Evolutionary conservation across 2,113 vertebrate genomes (phyloP).

Genomic region (Urocynchramus pylzowi): DNA sequence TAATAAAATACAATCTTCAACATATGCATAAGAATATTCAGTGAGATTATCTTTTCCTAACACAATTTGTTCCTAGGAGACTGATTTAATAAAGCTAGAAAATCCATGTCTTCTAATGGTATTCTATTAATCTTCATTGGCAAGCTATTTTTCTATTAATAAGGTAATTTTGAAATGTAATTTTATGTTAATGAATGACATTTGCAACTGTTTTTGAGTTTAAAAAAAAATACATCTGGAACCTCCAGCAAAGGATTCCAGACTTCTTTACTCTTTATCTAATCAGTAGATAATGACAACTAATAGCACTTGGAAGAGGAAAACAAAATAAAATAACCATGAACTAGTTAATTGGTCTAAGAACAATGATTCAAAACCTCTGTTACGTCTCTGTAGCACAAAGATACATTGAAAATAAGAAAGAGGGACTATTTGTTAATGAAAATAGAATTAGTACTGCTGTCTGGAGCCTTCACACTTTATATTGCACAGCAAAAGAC

Average conservation of each 20-base stretch:
- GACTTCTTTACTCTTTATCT: neutral
- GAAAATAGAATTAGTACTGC: neutral
- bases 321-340: neutral
- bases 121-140: slow-evolving; percentile 20
- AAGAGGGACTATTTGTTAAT: neutral
- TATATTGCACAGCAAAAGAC: neutral
- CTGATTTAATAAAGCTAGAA: slow-evolving; percentile 26
- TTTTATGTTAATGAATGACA: neutral
- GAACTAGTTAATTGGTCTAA: neutral
- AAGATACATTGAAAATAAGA: neutral
- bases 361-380: neutral
- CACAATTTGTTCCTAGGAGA: neutral
- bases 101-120: slow-evolving; percentile 22
- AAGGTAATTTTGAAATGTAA: neutral
- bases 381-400: neutral
- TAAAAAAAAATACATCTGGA: neutral
- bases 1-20: neutral
- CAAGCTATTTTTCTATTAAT: slow-evolving; percentile 10
- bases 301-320: neutral
- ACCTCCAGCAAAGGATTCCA: neutral
- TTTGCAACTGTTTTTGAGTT: neutral
- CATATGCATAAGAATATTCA: neutral
- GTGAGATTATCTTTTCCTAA: neutral
- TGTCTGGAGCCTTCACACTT: neutral
- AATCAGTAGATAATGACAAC: neutral